Conservation (phyloP, 2,797 vertebrate species). For the Enteromius fasciolatus region DNA sequence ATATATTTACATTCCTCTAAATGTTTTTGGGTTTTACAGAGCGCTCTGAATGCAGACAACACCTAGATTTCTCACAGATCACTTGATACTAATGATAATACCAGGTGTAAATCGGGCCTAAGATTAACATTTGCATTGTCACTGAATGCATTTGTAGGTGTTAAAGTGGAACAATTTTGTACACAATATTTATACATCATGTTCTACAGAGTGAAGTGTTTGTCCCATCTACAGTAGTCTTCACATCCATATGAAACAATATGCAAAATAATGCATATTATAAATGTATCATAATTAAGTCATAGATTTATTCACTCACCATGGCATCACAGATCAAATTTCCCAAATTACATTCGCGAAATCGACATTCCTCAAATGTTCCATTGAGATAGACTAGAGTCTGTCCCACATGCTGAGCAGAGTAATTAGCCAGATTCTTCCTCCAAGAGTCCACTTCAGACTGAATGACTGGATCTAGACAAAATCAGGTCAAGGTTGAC, state of each 20-base stretch:
- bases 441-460: slow-evolving; percentile 84
- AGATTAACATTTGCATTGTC: background rate
- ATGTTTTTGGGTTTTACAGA: background rate
- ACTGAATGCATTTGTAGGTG: background rate
- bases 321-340: slow-evolving; percentile 93
- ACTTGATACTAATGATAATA: background rate
- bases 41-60: background rate
- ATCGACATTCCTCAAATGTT: slow-evolving; percentile 81
- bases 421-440: slow-evolving; percentile 78
- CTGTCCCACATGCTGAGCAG: slow-evolving; percentile 79
- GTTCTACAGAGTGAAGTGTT: background rate
- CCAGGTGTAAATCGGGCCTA: background rate
- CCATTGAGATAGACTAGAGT: slow-evolving; percentile 91
- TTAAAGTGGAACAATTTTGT: background rate
- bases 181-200: background rate
- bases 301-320: slow-evolving; percentile 69
- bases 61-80: background rate
- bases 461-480: slow-evolving; percentile 79
- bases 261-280: background rate
- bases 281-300: no score
- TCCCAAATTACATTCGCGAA: slow-evolving; percentile 91
- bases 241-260: background rate
- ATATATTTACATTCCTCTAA: no score
- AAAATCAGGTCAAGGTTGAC: background rate
- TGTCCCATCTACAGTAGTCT: background rate